phyloP scores from a whole-genome alignment of 2,888 invertebrate species.

The Nephrotoma flavescens region DNA sequence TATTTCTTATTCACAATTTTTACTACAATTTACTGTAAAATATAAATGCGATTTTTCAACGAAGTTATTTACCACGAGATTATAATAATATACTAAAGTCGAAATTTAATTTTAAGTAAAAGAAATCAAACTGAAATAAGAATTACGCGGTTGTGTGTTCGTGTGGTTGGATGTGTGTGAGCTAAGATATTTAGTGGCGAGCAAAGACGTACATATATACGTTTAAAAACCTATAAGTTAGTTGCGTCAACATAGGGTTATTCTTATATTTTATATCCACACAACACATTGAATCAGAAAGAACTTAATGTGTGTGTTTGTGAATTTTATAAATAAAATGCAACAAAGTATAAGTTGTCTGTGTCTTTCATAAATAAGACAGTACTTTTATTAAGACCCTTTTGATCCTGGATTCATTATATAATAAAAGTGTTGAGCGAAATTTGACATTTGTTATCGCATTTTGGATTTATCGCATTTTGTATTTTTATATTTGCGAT shows the following conservation, averaged over 20 bases:
- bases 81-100: not conserved
- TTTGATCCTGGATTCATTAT: not conserved
- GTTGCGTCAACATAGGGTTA: not conserved
- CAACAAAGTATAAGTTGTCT: not conserved
- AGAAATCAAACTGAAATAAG: not conserved
- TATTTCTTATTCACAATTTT: not conserved
- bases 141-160: not conserved
- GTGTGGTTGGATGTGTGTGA: not conserved
- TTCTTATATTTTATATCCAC: not conserved
- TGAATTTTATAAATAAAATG: not conserved
- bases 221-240: not conserved
- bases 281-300: not conserved
- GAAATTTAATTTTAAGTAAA: not conserved
- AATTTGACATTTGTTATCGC: not conserved
- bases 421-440: not conserved
- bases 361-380: not conserved
- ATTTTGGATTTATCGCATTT: not conserved
- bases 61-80: not conserved
- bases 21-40: not conserved
- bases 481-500: not conserved
- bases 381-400: not conserved
- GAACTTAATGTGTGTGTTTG: not conserved
- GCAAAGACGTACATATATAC: not conserved
- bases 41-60: not conserved
- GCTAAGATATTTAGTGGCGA: not conserved